Evolutionary conservation across 2,797 vertebrate species (phyloP), one percentile per base, ranked within the genome.

Genomic region (Potorous gilbertii): DNA sequence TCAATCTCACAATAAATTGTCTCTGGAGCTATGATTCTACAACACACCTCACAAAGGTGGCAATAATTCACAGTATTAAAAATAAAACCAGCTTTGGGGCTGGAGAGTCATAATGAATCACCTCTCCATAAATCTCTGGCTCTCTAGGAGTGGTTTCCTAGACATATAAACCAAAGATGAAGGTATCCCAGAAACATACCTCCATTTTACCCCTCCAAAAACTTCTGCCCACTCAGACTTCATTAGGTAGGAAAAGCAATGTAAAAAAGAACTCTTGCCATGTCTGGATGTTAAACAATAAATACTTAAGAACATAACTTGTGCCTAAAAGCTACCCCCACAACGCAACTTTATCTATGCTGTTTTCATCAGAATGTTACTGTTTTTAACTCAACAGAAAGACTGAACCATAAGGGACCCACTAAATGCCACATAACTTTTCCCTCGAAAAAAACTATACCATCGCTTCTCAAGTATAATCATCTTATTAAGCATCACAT

Each of bases 1-100:
- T 87, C 40, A 87, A 50, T 46, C 40, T 28, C 5, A 52, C 59
- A 93, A 40, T 54, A 94, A 62, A 11, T 2, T 29, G 24, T 57
- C 59, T 91, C 55, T 62, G 9, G 40, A 90, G 90, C 11, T 31
- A 54, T 50, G 74, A 90, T 94, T 55, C 90, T 54, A 34, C 66
- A 93, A 29, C 16, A 50, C 57, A 93, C 29, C 24, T 50, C 24
- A 27, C 46, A 0, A 3, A 5, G 11, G 18, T 91, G 46, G 55
- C 52, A 54, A 66, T 59, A 55, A 93, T 55, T 54, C 31, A 54
- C 9, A 93, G 92, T 59, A 92, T 66, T 90, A 92, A 56, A 54
- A 29, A 52, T 13, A n/a, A 54, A 56, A 14, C 52, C 54, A 90
- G 1, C 1, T 31, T 92, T 24, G 12, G 29, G 92, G 74, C 12